Evolutionary conservation across 2,888 invertebrate genomes (phyloP).

Genomic region (Drosophila nigricruria): DNA sequence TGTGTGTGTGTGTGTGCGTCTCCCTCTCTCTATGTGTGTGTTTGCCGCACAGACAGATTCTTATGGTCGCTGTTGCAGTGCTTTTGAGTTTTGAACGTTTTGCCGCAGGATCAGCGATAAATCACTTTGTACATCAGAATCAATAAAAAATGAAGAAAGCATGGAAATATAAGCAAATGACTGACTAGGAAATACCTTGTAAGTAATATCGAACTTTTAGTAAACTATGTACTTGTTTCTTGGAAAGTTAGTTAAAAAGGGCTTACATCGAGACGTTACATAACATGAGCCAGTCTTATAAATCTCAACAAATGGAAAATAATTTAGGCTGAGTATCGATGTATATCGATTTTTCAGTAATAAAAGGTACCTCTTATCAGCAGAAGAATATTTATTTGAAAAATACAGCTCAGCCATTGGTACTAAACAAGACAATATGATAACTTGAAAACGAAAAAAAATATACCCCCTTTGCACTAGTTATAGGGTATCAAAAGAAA

Average conservation of each 20-base stretch:
- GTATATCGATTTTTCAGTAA: no score
- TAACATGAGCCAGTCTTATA: no score
- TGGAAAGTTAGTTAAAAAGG: no score
- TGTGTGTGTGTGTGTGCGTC: neutral
- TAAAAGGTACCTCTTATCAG: no score
- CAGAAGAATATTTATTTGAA: no score
- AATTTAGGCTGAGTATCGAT: no score
- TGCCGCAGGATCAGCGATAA: slow-evolving; percentile 82
- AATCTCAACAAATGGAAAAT: no score
- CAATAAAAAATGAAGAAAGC: slow-evolving; percentile 54
- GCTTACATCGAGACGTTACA: no score
- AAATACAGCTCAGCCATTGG: no score
- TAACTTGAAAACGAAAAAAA: neutral
- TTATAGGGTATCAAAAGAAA: slow-evolving; percentile 5
- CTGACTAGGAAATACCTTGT: slow-evolving; percentile 4
- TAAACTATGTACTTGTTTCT: no score
- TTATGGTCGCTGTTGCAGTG: slow-evolving; percentile 33
- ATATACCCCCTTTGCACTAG: neutral
- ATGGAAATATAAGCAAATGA: neutral
- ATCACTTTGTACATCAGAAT: slow-evolving; percentile 69
- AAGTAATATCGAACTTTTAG: neutral
- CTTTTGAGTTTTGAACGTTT: slow-evolving; percentile 44
- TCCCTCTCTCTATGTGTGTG: slow-evolving; percentile 5
- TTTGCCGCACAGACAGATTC: slow-evolving; percentile 40
- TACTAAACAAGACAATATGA: neutral